Evolutionary conservation across 2,113 vertebrate genomes (phyloP), one percentile per base, ranked within the genome.

Genomic region (Brevimyrus niger): DNA sequence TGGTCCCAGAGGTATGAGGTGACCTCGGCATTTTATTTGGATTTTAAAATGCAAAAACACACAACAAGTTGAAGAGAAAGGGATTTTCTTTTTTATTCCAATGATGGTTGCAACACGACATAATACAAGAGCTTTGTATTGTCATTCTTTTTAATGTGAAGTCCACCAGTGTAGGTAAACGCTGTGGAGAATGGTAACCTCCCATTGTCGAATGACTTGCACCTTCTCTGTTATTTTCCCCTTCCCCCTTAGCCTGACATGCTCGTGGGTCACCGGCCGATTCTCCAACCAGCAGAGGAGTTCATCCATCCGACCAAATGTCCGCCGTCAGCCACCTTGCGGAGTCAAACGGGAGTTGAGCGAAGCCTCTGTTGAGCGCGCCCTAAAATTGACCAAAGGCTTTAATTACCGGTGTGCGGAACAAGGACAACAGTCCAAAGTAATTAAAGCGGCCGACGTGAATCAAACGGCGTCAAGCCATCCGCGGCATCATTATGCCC

Each of bases 291-390:
- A 89, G 92, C 91, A 90, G 90, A 91, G 92, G 91, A 50, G 94
- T 91, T 92, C 87, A 86, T 93, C 92, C 87, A 93, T 95, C 95
- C 96, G 95, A 94, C 94, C 96, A 92, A 95, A 92, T 95, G 96
- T 97, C 95, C 95, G 95, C 95, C 95, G 96, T 95, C 95, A 94
- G 94, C 96, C 96, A 48, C 44, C 23, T 47, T 48, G 83, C 27
- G 5, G 65, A 31, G 23, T 48, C 61, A 48, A 44, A 31, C 5
- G 27, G 35, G 83, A 85, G 80, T 55, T 31, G n/a, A 55, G 13
- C 4, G 0, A 35, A n/a, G 15, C 23, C 19, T 31, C 69, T 88
- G 48, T 44, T 9, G 46, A 19, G 46, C 84, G 46, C 42, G 35
- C 35, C 27, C 44, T 51, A 53, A 87, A 55, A n/a, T 35, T 89